These are phyloP conservation scores for Leptocoma aspasia DNA, from an alignment of 2,113 vertebrate genomes.

Conservation along the genomic window DNA sequence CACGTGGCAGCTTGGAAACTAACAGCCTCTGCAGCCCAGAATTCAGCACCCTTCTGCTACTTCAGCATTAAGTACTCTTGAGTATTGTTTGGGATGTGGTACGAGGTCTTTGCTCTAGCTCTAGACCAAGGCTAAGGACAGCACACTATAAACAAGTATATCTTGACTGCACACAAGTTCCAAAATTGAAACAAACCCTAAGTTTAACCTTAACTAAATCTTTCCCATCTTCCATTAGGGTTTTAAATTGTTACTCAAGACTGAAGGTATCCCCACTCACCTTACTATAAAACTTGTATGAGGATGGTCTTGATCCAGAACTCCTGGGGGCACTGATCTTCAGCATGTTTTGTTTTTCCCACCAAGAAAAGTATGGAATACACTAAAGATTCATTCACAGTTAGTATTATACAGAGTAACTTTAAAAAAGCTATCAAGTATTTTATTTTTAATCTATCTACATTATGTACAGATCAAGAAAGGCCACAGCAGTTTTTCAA, in stretches of 20 bases:
- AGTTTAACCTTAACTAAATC: not conserved
- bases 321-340: not conserved
- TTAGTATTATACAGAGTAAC: not conserved
- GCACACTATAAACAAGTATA: rapidly evolving
- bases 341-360: rapidly evolving
- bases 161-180: not conserved
- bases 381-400: not conserved
- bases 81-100: not conserved
- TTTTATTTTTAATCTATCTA: constrained; percentile 80
- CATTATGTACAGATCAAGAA: constrained; percentile 83
- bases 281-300: not conserved
- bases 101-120: rapidly evolving
- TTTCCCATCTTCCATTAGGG: not conserved
- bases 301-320: not conserved
- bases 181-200: not conserved
- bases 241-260: not conserved
- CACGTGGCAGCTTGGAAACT: rapidly evolving
- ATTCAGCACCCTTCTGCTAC: rapidly evolving
- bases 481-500: constrained; percentile 85
- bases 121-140: not conserved
- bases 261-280: not conserved
- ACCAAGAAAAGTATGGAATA: not conserved
- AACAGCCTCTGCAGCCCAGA: not conserved
- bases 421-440: constrained; percentile 77
- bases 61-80: not conserved